Conservation (phyloP, 1,140 invertebrate genomes). For the Eubasilissa regina region DNA sequence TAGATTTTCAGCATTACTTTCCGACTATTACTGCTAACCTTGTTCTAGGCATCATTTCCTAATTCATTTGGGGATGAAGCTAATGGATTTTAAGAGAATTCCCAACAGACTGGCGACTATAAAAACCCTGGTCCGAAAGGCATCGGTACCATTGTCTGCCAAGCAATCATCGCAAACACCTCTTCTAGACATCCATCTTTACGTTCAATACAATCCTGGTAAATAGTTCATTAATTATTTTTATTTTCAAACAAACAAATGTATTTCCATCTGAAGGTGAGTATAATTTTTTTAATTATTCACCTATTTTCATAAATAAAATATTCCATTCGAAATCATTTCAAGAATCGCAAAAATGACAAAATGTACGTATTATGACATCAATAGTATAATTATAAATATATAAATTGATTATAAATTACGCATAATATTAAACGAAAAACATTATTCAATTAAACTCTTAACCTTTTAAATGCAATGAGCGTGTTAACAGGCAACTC, state of each 20-base stretch:
- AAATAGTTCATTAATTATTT: neutral
- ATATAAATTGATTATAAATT: no score
- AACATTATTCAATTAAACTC: no score
- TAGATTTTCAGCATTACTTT: slow-evolving; percentile 19
- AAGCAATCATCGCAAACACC: neutral
- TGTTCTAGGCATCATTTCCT: slow-evolving; percentile 11
- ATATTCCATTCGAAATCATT: no score
- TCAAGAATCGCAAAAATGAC: no score
- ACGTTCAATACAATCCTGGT: neutral
- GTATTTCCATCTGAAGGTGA: neutral
- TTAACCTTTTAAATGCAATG: no score
- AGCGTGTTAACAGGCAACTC: no score
- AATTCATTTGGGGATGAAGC: slow-evolving; percentile 36
- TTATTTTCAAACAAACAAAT: neutral
- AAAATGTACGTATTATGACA: no score
- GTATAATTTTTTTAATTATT: neutral
- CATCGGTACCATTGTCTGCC: neutral
- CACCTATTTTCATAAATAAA: neutral
- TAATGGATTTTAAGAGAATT: slow-evolving; percentile 39
- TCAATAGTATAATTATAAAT: no score
- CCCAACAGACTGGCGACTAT: neutral
- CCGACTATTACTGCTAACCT: slow-evolving; percentile 4
- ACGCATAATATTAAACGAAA: no score
- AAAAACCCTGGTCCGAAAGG: neutral
- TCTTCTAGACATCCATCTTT: neutral